Evolutionary conservation across 2,797 vertebrate genomes (phyloP).

Genomic region (Cossypha niveicapilla): DNA sequence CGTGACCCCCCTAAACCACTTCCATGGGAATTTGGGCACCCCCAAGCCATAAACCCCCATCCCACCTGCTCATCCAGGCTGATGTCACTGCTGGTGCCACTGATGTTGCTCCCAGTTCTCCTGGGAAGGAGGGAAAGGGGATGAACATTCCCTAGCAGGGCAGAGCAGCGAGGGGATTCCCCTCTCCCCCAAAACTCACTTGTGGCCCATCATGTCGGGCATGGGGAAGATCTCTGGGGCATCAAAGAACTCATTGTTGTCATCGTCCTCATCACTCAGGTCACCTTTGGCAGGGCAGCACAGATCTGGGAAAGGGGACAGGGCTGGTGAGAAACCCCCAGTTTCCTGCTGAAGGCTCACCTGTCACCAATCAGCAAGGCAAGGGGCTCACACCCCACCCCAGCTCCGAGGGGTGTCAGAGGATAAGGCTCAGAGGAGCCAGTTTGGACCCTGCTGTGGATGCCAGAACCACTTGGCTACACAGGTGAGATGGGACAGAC

Average conservation of each 20-base stretch:
- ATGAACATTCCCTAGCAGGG: accelerated
- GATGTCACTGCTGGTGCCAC: conserved; percentile 89
- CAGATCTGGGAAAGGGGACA: conserved; percentile 40
- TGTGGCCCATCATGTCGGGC: conserved; percentile 89
- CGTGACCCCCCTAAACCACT: background rate
- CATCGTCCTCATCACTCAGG: conserved; percentile 92
- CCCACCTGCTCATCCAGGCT: conserved; percentile 89
- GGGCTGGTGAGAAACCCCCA: background rate
- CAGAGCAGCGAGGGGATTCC: accelerated
- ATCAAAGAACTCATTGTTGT: conserved; percentile 96
- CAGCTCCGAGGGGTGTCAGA: accelerated
- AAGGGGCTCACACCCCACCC: background rate
- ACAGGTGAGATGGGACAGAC: accelerated
- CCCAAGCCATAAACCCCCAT: background rate
- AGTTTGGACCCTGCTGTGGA: background rate
- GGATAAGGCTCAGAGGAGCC: background rate
- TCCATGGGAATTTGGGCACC: accelerated
- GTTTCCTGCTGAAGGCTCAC: background rate
- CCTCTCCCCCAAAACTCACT: conserved; percentile 69
- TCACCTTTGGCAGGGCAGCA: conserved; percentile 84
- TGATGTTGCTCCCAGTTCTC: conserved; percentile 92
- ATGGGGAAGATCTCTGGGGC: conserved; percentile 89
- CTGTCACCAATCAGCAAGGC: accelerated
- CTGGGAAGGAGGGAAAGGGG: conserved; percentile 61
- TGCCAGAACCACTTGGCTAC: accelerated